A percentile compares a stretch with the other conserved stretches of the same genome.
These are phyloP conservation scores for Hydra vulgaris DNA, from an alignment of 30 jellyfish, hydroid and myxozoan genomes.

Conservation along the genomic window DNA sequence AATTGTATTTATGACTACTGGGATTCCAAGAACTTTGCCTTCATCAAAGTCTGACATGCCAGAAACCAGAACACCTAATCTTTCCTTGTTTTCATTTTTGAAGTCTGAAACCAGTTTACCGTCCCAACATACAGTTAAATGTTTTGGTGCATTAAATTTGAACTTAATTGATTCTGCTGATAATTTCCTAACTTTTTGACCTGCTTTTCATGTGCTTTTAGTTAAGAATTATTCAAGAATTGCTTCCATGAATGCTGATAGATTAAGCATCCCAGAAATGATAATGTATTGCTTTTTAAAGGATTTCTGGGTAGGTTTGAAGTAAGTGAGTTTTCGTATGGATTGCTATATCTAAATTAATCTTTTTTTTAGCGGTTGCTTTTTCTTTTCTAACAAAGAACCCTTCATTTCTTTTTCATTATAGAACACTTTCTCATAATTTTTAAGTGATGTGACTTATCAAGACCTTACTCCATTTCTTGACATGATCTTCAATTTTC, in stretches of 20 bases:
- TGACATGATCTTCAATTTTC: not conserved
- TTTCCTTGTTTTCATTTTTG: too few species aligned
- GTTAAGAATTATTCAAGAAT: not conserved
- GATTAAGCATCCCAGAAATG: not conserved
- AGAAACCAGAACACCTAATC: too few species aligned
- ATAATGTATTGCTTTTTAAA: not conserved
- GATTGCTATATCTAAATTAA: not conserved
- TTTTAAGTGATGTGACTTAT: not conserved
- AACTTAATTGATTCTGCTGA: slow-evolving; percentile 3
- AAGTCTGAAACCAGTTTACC: not conserved
- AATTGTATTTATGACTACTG: too few species aligned
- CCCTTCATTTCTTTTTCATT: not conserved
- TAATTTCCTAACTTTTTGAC: not conserved
- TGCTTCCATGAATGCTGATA: not conserved
- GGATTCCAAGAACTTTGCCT: too few species aligned
- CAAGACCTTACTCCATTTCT: not conserved
- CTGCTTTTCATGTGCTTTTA: not conserved
- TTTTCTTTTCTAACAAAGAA: not conserved
- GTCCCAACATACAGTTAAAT: not conserved
- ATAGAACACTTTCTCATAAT: not conserved
- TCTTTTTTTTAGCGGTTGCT: too few species aligned
- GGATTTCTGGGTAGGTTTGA: not conserved
- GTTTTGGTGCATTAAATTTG: not conserved
- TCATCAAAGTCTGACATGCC: too few species aligned
- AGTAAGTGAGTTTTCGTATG: not conserved